These are phyloP conservation scores for Drosophila rubida DNA, from an alignment of 2,888 invertebrate species.

Conservation along the genomic window DNA sequence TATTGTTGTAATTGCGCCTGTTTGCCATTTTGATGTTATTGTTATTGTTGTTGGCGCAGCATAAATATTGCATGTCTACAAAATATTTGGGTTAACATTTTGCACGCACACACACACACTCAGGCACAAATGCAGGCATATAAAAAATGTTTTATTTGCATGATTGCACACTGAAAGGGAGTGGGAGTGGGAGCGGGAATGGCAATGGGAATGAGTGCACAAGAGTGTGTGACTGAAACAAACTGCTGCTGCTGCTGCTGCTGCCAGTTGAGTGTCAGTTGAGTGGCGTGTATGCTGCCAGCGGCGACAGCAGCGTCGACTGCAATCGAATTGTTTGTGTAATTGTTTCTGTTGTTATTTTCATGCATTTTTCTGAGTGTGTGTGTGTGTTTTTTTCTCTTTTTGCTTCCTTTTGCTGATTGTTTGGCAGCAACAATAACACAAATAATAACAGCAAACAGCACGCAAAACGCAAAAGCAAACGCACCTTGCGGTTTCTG, in stretches of 20 bases:
- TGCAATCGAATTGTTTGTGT: constrained; percentile 69
- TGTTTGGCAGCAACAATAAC: constrained; percentile 56
- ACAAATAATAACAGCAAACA: constrained; percentile 55
- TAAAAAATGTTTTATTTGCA: constrained; percentile 75
- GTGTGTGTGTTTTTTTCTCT: constrained; percentile 12
- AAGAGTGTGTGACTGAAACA: constrained; percentile 1
- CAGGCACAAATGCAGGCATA: constrained; percentile 23
- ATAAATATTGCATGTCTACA: constrained; percentile 78
- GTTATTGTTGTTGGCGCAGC: constrained; percentile 40
- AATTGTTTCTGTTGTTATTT: constrained; percentile 65
- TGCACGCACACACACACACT: constrained; percentile 49
- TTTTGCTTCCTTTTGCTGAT: constrained; percentile 40
- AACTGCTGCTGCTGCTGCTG: constrained; percentile 21
- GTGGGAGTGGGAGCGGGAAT: constrained; percentile 7
- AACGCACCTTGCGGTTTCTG: constrained; percentile 81
- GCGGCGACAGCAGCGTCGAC: constrained; percentile 49
- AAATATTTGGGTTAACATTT: constrained; percentile 81
- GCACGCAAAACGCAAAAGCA: constrained; percentile 59
- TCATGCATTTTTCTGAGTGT: constrained; percentile 15
- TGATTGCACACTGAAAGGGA: constrained; percentile 68
- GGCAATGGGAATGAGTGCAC: constrained; percentile 11
- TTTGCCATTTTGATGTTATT: constrained; percentile 42
- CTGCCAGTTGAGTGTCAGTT: constrained; percentile 62
- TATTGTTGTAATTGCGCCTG: constrained; percentile 55
- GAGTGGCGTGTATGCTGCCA: constrained; percentile 65